Conservation (phyloP, 2,797 vertebrate species). For the Margarornis squamiger region DNA sequence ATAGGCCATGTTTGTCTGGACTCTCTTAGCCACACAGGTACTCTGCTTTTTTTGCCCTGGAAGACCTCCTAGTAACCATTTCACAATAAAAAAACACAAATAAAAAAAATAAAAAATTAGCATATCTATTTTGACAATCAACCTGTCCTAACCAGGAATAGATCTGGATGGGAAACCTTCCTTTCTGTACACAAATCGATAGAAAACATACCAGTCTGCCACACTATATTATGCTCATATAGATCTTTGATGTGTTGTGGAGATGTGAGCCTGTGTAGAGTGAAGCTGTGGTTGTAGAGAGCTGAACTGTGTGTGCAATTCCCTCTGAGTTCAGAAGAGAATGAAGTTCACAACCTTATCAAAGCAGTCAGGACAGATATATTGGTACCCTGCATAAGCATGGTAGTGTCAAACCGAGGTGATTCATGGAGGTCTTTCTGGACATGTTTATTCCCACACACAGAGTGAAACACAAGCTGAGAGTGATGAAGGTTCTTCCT, state of each 20-base stretch:
- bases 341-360: neutral
- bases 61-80: neutral
- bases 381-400: neutral
- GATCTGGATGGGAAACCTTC: neutral
- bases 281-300: neutral
- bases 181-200: neutral
- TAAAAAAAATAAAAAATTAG: neutral
- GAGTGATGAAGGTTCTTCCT: neutral
- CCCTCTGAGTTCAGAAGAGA: neutral
- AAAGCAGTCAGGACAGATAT: neutral
- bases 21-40: neutral
- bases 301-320: rapidly evolving
- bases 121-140: neutral
- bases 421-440: neutral
- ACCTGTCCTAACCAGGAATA: neutral
- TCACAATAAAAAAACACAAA: neutral
- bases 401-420: neutral
- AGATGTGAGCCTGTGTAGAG: neutral
- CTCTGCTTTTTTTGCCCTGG: neutral
- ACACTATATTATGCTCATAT: neutral
- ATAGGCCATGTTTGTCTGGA: neutral
- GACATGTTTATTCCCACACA: neutral
- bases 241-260: neutral
- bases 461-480: neutral
- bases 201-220: neutral